Base-by-base conservation (phyloP, 2,888 invertebrate genomes). In the Eupithecia subumbrata region DNA sequence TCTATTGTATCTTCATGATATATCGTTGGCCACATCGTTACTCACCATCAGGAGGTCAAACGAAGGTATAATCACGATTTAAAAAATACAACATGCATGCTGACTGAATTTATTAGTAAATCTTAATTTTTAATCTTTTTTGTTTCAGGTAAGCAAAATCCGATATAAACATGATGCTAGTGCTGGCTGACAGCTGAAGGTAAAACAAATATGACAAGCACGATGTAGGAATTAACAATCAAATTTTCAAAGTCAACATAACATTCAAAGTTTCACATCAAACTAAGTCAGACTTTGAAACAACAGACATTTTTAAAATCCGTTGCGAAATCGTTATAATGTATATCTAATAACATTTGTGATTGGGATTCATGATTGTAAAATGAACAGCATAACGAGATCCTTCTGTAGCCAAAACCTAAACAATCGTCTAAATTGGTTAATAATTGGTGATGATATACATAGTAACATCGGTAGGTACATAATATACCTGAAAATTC, bases 61-160 rank as follows among this genome's bases (percentile, higher is more conserved):
- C 30, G 30, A 30, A 30, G 30, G 30, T 30, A 1, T 2, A 30
- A 2, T 30, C 30, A 30, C 3, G 30, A 30, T 30, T 30, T 30
- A 30, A 30, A n/a, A 30, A 2, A 30, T 45, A 45, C 16, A 45
- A 45, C 45, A 18, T 18, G 48, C n/a, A n/a, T 7, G 5, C 11
- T n/a, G 52, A 52, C n/a, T 52, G 52, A 22, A 9, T 22, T 11
- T 22, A 56, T 56, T n/a, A 3, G 12, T 52, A 56, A 22, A 56
- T 56, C 11, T 48, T 56, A 56, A n/a, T n/a, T n/a, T n/a, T n/a
- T n/a, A 9, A 56, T 22, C 22, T 16, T 9, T 71, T 56, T 76
- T 76, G 60, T 76, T 76, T n/a, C 73, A 76, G 76, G 76, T 76
- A 75, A 75, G 68, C 43, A 25, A 68, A 60, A 25, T 25, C 12